Base-by-base conservation (phyloP, 2,888 invertebrate species). In the Caradrina clavipalpis region DNA sequence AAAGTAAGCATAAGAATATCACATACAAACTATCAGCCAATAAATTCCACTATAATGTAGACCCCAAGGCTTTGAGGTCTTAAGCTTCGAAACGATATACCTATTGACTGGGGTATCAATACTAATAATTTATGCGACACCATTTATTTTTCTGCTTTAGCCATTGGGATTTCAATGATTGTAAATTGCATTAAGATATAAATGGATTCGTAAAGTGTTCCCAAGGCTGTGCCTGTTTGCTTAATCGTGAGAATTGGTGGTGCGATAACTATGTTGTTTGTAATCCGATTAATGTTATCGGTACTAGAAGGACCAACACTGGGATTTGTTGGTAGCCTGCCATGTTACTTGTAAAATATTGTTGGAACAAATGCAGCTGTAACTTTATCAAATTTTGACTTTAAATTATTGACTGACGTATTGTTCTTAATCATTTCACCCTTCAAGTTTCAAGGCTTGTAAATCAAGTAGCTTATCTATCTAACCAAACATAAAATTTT, bases 181-280 rank as follows among this genome's bases (percentile, higher is more conserved):
- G 86, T 86, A 87, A 87, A 88, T 89, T 84, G 83, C 80, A 84
- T 88, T 89, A 88, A 76, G 84, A 85, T 88, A 85, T 86, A 87
- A 88, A 88, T 82, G 87, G 87, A 88, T 90, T 89, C 85, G 82
- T 75, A 75, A 76, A 80, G 66, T 76, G 71, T 77, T 78, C 57
- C 66, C 79, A 83, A 84, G 83, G 86, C 75, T 78, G 74, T 67
- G 75, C 69, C 61, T 54, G 70, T 80, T 78, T 78, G 76, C 74
- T 81, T 75, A 77, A 80, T 84, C 83, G 78, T 84, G 84, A 80
- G 84, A 83, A 81, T 84, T 81, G 69, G 69, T 65, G 26, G 73
- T 67, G 65, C 58, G 73, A 73, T 81, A 76, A 77, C 75, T 78
- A 78, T 78, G 75, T 75, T 80, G 75, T 83, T 74, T 76, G 70